Evolutionary conservation across 2,113 vertebrate species (phyloP).

Genomic region (Petromus typicus): DNA sequence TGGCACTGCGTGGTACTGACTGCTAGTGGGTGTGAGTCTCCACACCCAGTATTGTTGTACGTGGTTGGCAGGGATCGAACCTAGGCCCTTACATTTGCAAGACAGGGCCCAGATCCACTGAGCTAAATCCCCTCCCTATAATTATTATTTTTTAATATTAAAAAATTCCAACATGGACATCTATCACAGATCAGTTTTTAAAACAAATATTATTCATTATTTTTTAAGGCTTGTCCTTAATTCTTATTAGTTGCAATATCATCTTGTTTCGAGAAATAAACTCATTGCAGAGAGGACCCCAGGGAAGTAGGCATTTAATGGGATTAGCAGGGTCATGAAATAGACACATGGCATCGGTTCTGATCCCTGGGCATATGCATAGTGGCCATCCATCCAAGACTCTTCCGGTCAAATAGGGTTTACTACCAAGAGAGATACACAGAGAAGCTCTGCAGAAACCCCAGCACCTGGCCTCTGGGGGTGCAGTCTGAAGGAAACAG

Average conservation of each 20-base stretch:
- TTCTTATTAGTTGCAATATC: conserved; percentile 4
- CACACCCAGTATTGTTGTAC: too few relatives aligned
- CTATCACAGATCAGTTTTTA: background rate
- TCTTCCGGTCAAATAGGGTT: background rate
- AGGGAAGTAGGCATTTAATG: background rate
- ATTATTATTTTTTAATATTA: background rate
- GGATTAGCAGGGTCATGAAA: conserved; percentile 7
- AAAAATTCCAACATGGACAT: background rate
- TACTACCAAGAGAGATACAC: background rate
- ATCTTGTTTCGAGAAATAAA: conserved; percentile 36
- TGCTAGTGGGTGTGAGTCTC: too few relatives aligned
- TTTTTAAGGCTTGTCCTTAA: conserved; percentile 1
- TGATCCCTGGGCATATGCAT: background rate
- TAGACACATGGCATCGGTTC: background rate
- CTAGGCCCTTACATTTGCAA: too few relatives aligned
- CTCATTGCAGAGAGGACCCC: background rate
- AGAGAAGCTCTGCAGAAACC: background rate
- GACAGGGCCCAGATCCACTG: too few relatives aligned
- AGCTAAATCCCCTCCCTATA: too few relatives aligned
- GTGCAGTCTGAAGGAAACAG: background rate
- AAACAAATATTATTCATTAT: conserved; percentile 10
- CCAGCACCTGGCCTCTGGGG: background rate
- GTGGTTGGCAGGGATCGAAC: too few relatives aligned
- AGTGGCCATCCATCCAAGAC: background rate
- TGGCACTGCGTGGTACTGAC: too few relatives aligned